Conservation (phyloP, 2,888 invertebrate species). For the Drosophila borborema region DNA sequence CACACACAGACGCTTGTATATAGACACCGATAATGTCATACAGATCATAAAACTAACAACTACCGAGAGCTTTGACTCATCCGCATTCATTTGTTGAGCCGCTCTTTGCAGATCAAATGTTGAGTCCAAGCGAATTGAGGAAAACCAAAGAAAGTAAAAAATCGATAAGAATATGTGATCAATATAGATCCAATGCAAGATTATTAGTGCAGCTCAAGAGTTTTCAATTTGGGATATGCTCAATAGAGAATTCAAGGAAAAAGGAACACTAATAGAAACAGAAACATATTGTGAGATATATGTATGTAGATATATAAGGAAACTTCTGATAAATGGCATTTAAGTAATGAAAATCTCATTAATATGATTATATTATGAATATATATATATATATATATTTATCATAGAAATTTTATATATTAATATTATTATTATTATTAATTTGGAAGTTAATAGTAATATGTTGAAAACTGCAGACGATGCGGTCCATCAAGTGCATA, state of each 20-base stretch:
- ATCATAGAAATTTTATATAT: too few species aligned
- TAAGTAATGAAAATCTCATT: neutral
- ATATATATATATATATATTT: too few species aligned
- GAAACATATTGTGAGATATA: too few species aligned
- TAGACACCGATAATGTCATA: neutral
- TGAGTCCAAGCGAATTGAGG: neutral
- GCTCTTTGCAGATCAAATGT: neutral
- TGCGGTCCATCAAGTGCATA: too few species aligned
- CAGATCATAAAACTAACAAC: constrained; percentile 6
- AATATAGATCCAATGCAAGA: neutral
- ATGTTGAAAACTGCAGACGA: too few species aligned
- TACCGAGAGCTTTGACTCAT: constrained; percentile 7
- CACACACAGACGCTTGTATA: neutral
- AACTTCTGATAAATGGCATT: neutral
- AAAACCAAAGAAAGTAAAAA: neutral
- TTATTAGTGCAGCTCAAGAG: neutral
- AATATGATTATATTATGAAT: too few species aligned
- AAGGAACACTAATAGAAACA: neutral
- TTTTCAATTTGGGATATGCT: neutral
- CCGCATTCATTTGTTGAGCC: neutral
- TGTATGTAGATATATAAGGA: too few species aligned
- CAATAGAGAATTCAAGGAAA: neutral
- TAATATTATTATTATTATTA: too few species aligned
- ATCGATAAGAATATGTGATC: neutral
- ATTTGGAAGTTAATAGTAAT: too few species aligned